These are phyloP conservation scores for Troides aeacus DNA, from an alignment of 2,888 invertebrate genomes.

Conservation along the genomic window DNA sequence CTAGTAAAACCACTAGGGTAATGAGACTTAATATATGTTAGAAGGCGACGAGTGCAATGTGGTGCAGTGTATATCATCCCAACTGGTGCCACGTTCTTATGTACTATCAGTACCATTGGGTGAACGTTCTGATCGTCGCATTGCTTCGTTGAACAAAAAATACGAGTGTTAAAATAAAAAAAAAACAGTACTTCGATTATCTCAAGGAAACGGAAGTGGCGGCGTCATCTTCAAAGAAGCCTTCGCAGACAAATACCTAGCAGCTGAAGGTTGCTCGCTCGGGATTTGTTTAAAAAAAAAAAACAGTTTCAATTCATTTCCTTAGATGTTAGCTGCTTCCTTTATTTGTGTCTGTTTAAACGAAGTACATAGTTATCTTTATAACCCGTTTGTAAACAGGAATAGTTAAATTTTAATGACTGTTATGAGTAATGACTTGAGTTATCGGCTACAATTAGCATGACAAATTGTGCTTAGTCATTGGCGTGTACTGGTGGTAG, in stretches of 20 bases:
- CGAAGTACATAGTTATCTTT: slow-evolving; percentile 14
- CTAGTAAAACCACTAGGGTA: no score
- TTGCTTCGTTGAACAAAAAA: no score
- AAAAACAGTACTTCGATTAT: neutral
- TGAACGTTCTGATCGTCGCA: no score
- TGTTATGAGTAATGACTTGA: neutral
- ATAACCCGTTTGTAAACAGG: neutral
- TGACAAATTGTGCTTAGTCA: no score
- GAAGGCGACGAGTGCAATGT: no score
- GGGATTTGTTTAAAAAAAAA: slow-evolving; percentile 7
- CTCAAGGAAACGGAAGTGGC: slow-evolving; percentile 13
- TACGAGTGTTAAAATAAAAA: neutral
- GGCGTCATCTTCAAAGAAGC: slow-evolving; percentile 3
- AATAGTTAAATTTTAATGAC: neutral
- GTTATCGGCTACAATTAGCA: no score
- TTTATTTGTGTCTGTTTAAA: slow-evolving; percentile 17
- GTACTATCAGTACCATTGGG: no score
- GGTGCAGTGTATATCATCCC: no score
- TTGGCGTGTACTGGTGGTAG: no score
- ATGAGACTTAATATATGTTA: no score
- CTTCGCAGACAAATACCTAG: slow-evolving; percentile 4
- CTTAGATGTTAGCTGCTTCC: slow-evolving; percentile 17
- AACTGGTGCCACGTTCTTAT: no score
- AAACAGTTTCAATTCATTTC: slow-evolving; percentile 10
- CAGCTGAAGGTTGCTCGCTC: slow-evolving; percentile 13